Evolutionary conservation across 2,888 invertebrate genomes (phyloP).

Genomic region (Frankliniella intonsa): DNA sequence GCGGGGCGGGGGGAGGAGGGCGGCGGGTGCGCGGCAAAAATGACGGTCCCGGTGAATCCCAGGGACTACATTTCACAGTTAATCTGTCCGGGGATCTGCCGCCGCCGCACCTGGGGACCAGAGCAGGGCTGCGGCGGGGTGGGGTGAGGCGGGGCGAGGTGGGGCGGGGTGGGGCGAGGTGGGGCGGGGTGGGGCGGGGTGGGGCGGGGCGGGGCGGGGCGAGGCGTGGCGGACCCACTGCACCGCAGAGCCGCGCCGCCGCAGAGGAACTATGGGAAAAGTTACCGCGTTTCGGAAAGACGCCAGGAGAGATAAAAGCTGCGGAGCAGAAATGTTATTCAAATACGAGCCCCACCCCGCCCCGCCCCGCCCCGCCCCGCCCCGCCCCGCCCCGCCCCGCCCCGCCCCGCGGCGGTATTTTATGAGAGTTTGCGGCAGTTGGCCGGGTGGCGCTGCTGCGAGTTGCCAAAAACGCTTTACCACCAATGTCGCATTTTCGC

Average conservation of each 20-base stretch:
- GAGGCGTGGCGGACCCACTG: not conserved
- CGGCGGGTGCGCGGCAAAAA: not conserved
- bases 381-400: too few relatives aligned
- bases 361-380: too few relatives aligned
- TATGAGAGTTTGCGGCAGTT: too few relatives aligned
- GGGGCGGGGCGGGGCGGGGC: not conserved
- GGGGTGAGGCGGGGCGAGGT: not conserved
- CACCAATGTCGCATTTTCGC: too few relatives aligned
- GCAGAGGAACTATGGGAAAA: constrained; percentile 7
- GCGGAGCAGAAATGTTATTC: constrained; percentile 8
- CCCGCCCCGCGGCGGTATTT: too few relatives aligned
- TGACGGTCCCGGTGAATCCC: constrained; percentile 11
- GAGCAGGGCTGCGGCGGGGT: not conserved
- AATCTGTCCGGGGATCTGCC: constrained; percentile 23
- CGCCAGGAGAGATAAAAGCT: constrained; percentile 15
- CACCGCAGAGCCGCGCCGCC: not conserved
- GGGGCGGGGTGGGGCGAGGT: not conserved
- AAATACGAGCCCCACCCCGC: not conserved
- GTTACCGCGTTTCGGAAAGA: constrained; percentile 24
- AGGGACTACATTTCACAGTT: constrained; percentile 21
- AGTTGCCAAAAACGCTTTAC: not conserved
- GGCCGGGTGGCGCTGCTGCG: not conserved
- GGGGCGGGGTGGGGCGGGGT: not conserved
- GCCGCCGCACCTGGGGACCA: constrained; percentile 3
- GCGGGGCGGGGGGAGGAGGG: not conserved